phyloP scores from a whole-genome alignment of 1,140 invertebrate species.

The Drosophila sulfurigaster region DNA sequence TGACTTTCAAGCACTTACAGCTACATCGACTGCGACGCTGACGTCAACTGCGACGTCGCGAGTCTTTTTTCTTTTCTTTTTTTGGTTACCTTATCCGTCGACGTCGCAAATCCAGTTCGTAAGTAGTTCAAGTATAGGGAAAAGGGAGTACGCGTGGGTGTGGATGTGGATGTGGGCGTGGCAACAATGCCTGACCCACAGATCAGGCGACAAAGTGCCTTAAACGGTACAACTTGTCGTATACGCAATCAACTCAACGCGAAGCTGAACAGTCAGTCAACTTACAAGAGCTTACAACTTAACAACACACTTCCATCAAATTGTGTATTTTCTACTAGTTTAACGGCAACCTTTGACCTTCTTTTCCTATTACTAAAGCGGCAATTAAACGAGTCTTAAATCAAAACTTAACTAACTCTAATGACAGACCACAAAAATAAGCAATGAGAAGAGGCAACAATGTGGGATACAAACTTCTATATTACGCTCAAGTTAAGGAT shows the following conservation, averaged over 20 bases:
- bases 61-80: not conserved
- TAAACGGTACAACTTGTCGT: conserved; percentile 36
- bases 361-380: not conserved
- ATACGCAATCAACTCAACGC: conserved; percentile 28
- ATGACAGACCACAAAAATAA: too few relatives aligned
- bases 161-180: not conserved
- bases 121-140: not conserved
- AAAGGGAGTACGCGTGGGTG: not conserved
- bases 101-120: conserved; percentile 17
- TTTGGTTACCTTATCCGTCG: conserved; percentile 40
- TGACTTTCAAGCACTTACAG: conserved; percentile 81
- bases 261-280: not conserved
- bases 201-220: conserved; percentile 33
- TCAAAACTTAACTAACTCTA: not conserved
- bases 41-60: not conserved
- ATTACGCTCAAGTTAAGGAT: too few relatives aligned
- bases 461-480: too few relatives aligned
- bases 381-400: not conserved
- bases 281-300: conserved; percentile 17
- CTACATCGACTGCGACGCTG: conserved; percentile 10
- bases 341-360: not conserved
- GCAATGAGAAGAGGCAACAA: not conserved
- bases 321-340: not conserved
- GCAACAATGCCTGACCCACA: conserved; percentile 28
- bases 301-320: not conserved